A percentile compares a stretch with the other conserved stretches of the same genome.
Conservation (phyloP, 2,113 vertebrate genomes). For the Alligator sinensis region DNA sequence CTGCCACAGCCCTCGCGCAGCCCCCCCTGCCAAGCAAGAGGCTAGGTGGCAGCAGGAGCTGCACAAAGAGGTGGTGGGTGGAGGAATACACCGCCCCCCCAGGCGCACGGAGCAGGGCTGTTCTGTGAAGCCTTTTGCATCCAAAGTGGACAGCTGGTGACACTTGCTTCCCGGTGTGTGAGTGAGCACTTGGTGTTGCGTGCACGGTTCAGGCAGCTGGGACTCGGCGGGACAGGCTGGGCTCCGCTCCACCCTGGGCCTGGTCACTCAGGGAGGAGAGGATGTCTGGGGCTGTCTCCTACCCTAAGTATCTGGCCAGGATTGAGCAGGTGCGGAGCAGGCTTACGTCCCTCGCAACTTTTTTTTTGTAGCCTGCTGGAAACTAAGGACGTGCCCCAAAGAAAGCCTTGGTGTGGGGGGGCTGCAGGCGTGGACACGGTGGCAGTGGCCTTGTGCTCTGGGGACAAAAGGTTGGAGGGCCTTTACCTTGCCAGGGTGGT, state of each 20-base stretch:
- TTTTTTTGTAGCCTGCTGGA: not conserved
- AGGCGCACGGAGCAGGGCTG: not conserved
- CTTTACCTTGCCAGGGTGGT: not conserved
- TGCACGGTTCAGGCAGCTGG: not conserved
- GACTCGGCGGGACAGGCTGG: too few species aligned
- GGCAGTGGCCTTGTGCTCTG: too few species aligned
- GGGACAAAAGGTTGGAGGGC: too few species aligned
- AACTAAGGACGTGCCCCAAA: not conserved
- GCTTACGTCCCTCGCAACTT: not conserved
- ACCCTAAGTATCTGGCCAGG: not conserved
- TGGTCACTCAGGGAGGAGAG: not conserved
- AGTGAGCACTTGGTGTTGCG: not conserved
- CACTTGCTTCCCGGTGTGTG: not conserved
- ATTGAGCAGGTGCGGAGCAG: too few species aligned
- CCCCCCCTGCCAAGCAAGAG: not conserved
- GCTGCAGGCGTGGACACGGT: too few species aligned
- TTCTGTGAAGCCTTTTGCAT: not conserved
- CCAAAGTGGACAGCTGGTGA: not conserved
- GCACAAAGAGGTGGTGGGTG: not conserved
- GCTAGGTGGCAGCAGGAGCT: not conserved
- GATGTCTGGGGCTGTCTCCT: not conserved
- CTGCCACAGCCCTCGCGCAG: not conserved
- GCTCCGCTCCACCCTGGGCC: too few species aligned
- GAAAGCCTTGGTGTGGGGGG: not conserved
- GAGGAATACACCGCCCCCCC: not conserved